Evolutionary conservation across 2,888 invertebrate species (phyloP).

Genomic region (Esperia sulphurella): DNA sequence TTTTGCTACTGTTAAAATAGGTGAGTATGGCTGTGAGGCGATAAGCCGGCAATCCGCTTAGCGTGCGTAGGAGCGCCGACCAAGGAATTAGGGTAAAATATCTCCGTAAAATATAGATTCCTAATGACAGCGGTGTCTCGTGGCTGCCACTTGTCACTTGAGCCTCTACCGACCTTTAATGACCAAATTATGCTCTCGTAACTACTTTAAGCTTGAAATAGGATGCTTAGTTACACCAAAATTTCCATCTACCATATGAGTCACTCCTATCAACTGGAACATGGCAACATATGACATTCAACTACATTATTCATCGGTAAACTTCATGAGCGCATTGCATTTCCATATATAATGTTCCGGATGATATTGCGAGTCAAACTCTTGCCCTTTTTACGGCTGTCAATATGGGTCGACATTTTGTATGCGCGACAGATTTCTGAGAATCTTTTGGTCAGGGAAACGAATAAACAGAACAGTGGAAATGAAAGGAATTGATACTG

Average conservation of each 20-base stretch:
- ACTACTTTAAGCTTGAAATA: conserved; percentile 4
- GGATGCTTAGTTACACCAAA: background rate
- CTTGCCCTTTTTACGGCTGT: conserved; percentile 1
- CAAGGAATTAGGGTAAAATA: conserved; percentile 62
- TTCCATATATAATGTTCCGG: conserved; percentile 1
- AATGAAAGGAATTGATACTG: conserved; percentile 16
- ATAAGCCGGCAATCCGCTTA: conserved; percentile 76
- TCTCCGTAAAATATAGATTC: conserved; percentile 73
- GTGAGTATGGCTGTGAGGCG: conserved; percentile 61
- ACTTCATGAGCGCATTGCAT: conserved; percentile 9
- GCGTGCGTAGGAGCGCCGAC: conserved; percentile 51
- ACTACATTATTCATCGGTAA: conserved; percentile 8
- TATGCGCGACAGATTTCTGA: conserved; percentile 3
- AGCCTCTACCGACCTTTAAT: conserved; percentile 15
- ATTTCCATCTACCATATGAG: background rate
- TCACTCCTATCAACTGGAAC: background rate
- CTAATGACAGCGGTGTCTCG: conserved; percentile 45
- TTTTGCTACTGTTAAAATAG: conserved; percentile 68
- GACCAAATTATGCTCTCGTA: conserved; percentile 6
- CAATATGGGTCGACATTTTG: conserved; percentile 2
- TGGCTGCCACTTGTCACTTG: conserved; percentile 18
- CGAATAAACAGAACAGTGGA: conserved; percentile 15
- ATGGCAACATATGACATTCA: background rate
- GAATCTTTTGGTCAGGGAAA: conserved; percentile 11
- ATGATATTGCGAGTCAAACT: conserved; percentile 1